Conservation (phyloP, 2,888 invertebrate species). For the Notodonta ziczac region DNA sequence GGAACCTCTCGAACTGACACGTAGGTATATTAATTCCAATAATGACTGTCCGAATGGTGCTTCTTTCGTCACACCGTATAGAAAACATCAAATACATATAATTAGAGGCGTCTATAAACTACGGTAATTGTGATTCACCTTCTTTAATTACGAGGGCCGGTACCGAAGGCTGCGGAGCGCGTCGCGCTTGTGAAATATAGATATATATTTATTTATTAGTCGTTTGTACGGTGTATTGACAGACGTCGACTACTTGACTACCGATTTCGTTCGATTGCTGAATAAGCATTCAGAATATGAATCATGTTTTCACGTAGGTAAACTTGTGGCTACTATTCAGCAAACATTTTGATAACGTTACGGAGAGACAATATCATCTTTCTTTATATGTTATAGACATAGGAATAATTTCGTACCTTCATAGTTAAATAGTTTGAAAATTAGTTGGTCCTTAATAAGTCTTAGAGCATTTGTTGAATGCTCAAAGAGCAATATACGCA, state of each 20-base stretch:
- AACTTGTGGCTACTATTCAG: too few species aligned
- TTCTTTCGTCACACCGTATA: slow-evolving; percentile 81
- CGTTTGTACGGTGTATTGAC: slow-evolving; percentile 37
- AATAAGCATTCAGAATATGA: too few species aligned
- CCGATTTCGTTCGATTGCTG: too few species aligned
- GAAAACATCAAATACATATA: slow-evolving; percentile 83
- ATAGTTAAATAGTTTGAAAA: too few species aligned
- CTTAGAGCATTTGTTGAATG: too few species aligned
- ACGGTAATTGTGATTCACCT: slow-evolving; percentile 80
- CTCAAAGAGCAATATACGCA: too few species aligned
- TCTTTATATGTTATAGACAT: too few species aligned
- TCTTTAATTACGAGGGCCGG: slow-evolving; percentile 81
- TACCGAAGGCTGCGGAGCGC: slow-evolving; percentile 57
- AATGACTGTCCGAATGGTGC: slow-evolving; percentile 76
- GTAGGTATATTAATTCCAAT: slow-evolving; percentile 83
- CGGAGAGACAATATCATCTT: too few species aligned
- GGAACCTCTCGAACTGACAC: slow-evolving; percentile 81
- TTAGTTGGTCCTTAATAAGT: too few species aligned
- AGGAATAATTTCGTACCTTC: too few species aligned
- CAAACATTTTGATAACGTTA: too few species aligned
- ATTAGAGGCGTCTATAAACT: slow-evolving; percentile 81
- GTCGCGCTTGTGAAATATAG: slow-evolving; percentile 40
- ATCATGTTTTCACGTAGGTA: too few species aligned
- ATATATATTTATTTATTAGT: slow-evolving; percentile 30
- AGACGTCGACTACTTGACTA: slow-evolving; percentile 1